Conservation (phyloP, 2,797 vertebrate species). For the Cichlasoma orientale region DNA sequence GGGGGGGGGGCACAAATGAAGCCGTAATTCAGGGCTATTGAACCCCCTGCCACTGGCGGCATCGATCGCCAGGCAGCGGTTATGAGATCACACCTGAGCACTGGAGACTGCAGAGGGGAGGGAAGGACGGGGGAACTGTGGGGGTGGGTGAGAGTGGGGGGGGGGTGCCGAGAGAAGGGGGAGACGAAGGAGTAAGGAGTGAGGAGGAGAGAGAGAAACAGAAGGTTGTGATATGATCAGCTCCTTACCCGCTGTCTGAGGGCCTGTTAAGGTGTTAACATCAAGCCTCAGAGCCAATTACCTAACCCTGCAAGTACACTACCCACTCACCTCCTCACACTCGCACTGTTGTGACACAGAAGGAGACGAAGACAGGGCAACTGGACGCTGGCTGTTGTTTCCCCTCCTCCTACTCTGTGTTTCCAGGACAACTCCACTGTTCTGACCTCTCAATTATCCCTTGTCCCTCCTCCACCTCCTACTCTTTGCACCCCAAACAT, state of each 20-base stretch:
- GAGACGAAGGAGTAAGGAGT: slow-evolving; percentile 29
- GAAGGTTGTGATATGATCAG: slow-evolving; percentile 88
- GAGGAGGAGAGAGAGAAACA: slow-evolving; percentile 59
- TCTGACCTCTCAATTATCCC: slow-evolving; percentile 75
- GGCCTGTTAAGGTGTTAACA: slow-evolving; percentile 84
- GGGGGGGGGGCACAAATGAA: slow-evolving; percentile 88
- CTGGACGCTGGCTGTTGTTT: slow-evolving; percentile 50
- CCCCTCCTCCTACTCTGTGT: slow-evolving; percentile 44
- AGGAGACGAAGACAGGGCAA: slow-evolving; percentile 35
- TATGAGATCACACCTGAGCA: slow-evolving; percentile 93
- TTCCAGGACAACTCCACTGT: slow-evolving; percentile 54
- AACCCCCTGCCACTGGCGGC: slow-evolving; percentile 90
- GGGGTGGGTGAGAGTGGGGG: background rate
- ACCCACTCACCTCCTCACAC: slow-evolving; percentile 15
- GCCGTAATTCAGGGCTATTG: slow-evolving; percentile 97
- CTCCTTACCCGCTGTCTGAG: slow-evolving; percentile 89
- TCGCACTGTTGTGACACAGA: slow-evolving; percentile 42
- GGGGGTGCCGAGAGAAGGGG: background rate
- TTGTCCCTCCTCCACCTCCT: slow-evolving; percentile 22
- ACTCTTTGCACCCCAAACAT: slow-evolving; percentile 27
- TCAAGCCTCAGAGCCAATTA: slow-evolving; percentile 78
- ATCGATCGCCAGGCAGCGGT: slow-evolving; percentile 91
- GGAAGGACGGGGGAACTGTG: slow-evolving; percentile 44
- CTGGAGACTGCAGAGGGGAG: slow-evolving; percentile 75
- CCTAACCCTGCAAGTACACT: slow-evolving; percentile 68